These are phyloP conservation scores for Dilophus febrilis DNA, from an alignment of 2,888 invertebrate genomes.

Conservation along the genomic window DNA sequence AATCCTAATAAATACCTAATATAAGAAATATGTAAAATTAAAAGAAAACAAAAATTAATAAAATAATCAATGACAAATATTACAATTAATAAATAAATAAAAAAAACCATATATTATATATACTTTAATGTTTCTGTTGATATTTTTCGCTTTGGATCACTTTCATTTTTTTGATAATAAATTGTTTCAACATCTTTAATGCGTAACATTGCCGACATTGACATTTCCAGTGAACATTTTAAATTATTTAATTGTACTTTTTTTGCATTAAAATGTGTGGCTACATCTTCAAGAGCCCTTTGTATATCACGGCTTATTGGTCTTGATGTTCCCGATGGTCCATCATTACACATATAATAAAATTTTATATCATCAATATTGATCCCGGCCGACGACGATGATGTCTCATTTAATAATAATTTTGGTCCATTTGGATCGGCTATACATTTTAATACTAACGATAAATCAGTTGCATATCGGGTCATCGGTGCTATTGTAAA, in stretches of 20 bases:
- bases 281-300: conserved; percentile 27
- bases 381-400: no score
- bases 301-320: conserved; percentile 26
- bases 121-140: conserved; percentile 44
- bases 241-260: conserved; percentile 45
- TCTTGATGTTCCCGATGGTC: conserved; percentile 41
- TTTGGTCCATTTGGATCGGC: conserved; percentile 34
- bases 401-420: conserved; percentile 32
- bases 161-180: conserved; percentile 44
- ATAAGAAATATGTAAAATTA: neutral
- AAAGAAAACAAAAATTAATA: neutral
- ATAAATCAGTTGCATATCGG: conserved; percentile 70
- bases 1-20: conserved; percentile 24
- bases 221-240: conserved; percentile 45
- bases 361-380: conserved; percentile 45
- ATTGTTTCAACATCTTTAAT: conserved; percentile 46
- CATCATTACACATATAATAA: conserved; percentile 68
- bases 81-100: no score
- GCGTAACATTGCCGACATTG: conserved; percentile 38
- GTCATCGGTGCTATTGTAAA: conserved; percentile 75
- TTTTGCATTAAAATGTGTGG: conserved; percentile 27
- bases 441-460: conserved; percentile 53
- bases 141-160: conserved; percentile 40
- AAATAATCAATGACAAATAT: neutral
- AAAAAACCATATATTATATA: no score